Evolutionary conservation across 1,140 invertebrate species (phyloP), one percentile per base, ranked within the genome.

Genomic region (Trypoxylus dichotomus): DNA sequence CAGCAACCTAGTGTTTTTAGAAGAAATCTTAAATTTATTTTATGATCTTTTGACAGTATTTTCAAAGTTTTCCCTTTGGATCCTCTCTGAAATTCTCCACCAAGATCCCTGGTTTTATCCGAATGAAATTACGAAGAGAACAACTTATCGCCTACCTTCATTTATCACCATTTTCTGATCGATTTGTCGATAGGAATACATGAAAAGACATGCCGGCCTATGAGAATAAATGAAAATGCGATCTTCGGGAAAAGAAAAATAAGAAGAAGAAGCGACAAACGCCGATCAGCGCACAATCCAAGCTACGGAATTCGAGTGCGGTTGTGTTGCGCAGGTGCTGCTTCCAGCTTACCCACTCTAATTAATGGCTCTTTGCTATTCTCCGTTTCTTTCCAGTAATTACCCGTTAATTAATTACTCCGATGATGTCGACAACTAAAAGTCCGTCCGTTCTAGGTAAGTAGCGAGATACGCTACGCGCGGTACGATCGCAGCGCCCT

Each of bases 341-440:
- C 60, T 68, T 27, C 60, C 60, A 68, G 27, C 60, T 68, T 68
- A 68, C 60, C 60, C 60, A 68, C 60, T 68, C 60, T 68, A 68
- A 68, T 68, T 68, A 68, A 68, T 68, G 60, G 60, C 19, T 29
- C 24, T 68, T 25, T 24, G 27, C 60, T 68, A 68, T 68, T 68
- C 60, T 68, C 60, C 60, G 21, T 68, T 68, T 68, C 60, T 68
- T 68, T 68, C 60, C 60, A 68, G 60, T 68, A 68, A 68, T 68
- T 68, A 68, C 60, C 60, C 60, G 60, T 68, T 68, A 68, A 68
- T 68, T 68, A 68, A 68, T 68, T 68, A 68, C 60, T 25, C 60
- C 60, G 60, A 68, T 68, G 60, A 68, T 68, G 60, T 68, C 60
- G 60, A 68, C 60, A 68, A 68, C 60, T 68, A 68, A 68, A 68